Conservation (phyloP, 2,888 invertebrate genomes). For the Dyspetes luteomarginatus region DNA sequence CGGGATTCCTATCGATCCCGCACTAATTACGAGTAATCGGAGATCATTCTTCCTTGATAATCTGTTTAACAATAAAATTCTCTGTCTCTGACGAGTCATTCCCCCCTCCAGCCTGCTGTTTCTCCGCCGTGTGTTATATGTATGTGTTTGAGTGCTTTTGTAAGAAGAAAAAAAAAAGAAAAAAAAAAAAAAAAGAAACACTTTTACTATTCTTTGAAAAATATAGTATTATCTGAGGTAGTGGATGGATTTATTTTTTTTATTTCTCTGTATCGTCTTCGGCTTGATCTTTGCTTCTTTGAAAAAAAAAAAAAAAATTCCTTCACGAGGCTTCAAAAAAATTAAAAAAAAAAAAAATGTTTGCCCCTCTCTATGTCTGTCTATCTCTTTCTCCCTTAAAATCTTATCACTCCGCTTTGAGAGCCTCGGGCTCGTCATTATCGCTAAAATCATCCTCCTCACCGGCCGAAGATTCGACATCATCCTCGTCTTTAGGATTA, state of each 20-base stretch:
- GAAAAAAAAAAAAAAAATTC: neutral
- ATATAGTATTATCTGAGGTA: conserved; percentile 77
- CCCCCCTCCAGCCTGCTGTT: neutral
- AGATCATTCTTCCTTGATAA: conserved; percentile 65
- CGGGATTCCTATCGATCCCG: neutral
- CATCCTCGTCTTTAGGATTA: conserved; percentile 76
- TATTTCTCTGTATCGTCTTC: conserved; percentile 54
- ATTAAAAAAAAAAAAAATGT: too few species aligned
- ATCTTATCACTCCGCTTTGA: conserved; percentile 77
- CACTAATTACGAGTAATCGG: conserved; percentile 38
- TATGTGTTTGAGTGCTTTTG: conserved; percentile 37
- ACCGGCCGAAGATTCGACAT: conserved; percentile 78
- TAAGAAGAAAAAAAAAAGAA: conserved; percentile 18
- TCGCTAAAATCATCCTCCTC: conserved; percentile 82
- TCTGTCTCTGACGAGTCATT: conserved; percentile 28
- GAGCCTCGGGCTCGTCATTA: conserved; percentile 79
- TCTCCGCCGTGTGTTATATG: conserved; percentile 32
- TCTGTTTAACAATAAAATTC: conserved; percentile 37
- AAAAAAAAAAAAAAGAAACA: conserved; percentile 39
- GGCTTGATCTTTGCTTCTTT: conserved; percentile 39
- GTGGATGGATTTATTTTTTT: conserved; percentile 75
- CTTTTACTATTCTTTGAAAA: conserved; percentile 63
- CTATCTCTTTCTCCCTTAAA: neutral
- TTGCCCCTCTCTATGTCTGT: neutral
- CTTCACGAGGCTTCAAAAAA: too few species aligned